Conservation (phyloP, 2,888 invertebrate species). For the Agrotis puta region DNA sequence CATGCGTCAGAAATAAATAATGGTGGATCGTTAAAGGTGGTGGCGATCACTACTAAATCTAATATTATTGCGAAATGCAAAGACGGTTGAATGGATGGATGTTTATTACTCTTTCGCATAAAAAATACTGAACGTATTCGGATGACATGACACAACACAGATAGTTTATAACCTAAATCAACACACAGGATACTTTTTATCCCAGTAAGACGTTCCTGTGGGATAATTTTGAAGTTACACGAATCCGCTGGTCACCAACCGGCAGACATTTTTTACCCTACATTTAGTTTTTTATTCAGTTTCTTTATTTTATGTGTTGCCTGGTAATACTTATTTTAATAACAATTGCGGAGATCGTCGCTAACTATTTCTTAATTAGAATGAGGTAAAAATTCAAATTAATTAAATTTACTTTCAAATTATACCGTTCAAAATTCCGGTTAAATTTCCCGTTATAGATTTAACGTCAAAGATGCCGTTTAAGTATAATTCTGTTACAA, state of each 20-base stretch:
- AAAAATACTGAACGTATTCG: no score
- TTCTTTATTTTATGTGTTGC: neutral
- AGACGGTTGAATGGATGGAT: no score
- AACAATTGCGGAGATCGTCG: no score
- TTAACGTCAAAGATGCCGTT: neutral
- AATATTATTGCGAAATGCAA: no score
- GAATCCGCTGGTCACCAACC: no score
- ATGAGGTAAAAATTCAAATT: neutral
- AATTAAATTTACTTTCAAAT: neutral
- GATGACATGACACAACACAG: no score
- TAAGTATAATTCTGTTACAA: constrained; percentile 5
- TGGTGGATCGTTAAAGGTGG: no score
- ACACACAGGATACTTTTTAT: no score
- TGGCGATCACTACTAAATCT: neutral
- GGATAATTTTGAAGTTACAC: no score
- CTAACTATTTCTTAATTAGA: neutral
- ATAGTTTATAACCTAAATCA: no score
- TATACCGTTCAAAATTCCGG: neutral
- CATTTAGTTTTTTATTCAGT: neutral
- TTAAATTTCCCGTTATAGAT: neutral
- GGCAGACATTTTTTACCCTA: neutral
- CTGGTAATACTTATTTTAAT: neutral
- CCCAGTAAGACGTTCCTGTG: no score
- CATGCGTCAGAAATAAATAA: neutral
- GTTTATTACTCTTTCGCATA: no score